phyloP scores from a whole-genome alignment of 1,140 invertebrate species.

The Apis laboriosa region DNA sequence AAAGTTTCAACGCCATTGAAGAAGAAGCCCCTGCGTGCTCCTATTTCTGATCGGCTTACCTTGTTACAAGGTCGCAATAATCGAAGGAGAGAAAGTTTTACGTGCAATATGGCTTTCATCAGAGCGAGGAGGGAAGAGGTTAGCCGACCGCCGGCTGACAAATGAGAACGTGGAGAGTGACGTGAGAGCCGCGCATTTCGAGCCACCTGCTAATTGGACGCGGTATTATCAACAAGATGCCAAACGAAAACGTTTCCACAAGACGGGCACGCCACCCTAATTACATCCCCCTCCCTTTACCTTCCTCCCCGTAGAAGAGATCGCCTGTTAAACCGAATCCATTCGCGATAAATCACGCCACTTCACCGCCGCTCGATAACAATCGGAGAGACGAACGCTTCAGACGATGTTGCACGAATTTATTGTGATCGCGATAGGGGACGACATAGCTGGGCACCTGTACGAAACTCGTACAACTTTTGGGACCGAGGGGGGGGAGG shows the following conservation, averaged over 20 bases:
- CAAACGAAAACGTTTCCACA: slow-evolving; percentile 30
- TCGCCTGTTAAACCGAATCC: slow-evolving; percentile 40
- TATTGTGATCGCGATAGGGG: slow-evolving; percentile 34
- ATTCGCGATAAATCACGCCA: slow-evolving; percentile 46
- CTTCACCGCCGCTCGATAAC: slow-evolving; percentile 21
- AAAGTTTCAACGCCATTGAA: slow-evolving; percentile 7
- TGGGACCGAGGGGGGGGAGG: background rate
- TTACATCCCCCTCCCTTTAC: slow-evolving; percentile 13
- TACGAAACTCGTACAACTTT: background rate
- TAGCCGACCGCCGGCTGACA: slow-evolving; percentile 48
- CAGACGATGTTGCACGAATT: slow-evolving; percentile 20
- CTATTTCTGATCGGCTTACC: slow-evolving; percentile 44
- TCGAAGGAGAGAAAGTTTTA: slow-evolving; percentile 57
- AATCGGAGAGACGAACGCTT: slow-evolving; percentile 45
- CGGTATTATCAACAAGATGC: slow-evolving; percentile 65
- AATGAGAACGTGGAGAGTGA: slow-evolving; percentile 50
- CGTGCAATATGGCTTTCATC: slow-evolving; percentile 62
- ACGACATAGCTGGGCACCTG: slow-evolving; percentile 24
- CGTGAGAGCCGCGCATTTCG: slow-evolving; percentile 39
- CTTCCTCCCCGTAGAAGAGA: slow-evolving; percentile 13
- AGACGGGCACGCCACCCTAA: slow-evolving; percentile 24
- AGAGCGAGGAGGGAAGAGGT: background rate
- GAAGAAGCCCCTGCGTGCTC: slow-evolving; percentile 14
- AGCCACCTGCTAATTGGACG: slow-evolving; percentile 62
- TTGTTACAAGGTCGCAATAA: slow-evolving; percentile 38